phyloP scores from a whole-genome alignment of 1,140 invertebrate species.

The Drosophila tristis region DNA sequence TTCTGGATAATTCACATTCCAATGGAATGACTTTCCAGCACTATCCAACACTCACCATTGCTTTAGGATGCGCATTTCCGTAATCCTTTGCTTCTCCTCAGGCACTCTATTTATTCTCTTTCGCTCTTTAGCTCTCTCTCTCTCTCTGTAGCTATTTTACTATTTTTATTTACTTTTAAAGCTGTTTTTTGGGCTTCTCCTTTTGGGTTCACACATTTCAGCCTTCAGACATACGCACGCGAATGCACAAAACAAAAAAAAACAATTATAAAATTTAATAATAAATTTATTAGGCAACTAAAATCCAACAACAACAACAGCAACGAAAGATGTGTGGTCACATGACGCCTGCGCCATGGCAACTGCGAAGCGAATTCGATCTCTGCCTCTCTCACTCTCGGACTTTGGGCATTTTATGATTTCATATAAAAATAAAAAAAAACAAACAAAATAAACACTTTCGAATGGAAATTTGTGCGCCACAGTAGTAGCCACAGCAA shows the following conservation, averaged over 20 bases:
- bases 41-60: conserved; percentile 65
- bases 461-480: conserved; percentile 44
- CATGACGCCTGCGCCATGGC: conserved; percentile 28
- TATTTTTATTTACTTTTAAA: conserved; percentile 21
- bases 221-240: conserved; percentile 9
- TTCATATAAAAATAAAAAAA: background rate
- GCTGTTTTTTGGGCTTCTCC: conserved; percentile 21
- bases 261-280: background rate
- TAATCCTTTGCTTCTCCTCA: conserved; percentile 28
- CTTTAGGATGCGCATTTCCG: conserved; percentile 72
- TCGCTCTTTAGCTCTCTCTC: conserved; percentile 5
- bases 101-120: background rate
- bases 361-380: conserved; percentile 43
- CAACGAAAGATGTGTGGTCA: background rate
- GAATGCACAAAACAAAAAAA: conserved; percentile 32
- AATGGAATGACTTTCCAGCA: background rate
- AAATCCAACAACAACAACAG: conserved; percentile 29
- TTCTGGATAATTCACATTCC: background rate
- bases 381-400: conserved; percentile 13
- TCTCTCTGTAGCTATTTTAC: conserved; percentile 4
- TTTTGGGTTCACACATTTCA: conserved; percentile 29
- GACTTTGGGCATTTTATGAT: conserved; percentile 5
- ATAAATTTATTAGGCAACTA: conserved; percentile 32
- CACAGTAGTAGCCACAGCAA: conserved; percentile 2
- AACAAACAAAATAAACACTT: conserved; percentile 17